phyloP scores from a whole-genome alignment of 2,797 vertebrate species.

The Trachurus trachurus region DNA sequence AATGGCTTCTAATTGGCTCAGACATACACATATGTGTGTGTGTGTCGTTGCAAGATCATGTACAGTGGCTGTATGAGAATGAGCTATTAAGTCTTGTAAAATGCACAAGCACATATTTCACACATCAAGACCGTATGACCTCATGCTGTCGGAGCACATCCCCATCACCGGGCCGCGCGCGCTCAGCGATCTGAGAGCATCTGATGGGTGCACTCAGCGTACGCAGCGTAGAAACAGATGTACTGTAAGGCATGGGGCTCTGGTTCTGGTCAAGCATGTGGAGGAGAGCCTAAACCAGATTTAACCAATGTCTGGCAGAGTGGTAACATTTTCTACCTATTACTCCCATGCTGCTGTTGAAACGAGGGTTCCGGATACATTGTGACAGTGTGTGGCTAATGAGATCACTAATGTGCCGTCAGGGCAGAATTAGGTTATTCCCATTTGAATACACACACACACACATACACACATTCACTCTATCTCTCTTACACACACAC shows the following conservation, averaged over 20 bases:
- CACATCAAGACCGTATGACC: slow-evolving; percentile 36
- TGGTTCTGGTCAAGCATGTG: slow-evolving; percentile 38
- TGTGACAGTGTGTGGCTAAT: slow-evolving; percentile 32
- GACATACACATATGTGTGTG: slow-evolving; percentile 15
- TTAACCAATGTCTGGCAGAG: slow-evolving; percentile 18
- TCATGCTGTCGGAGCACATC: slow-evolving; percentile 42
- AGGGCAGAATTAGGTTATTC: slow-evolving; percentile 30
- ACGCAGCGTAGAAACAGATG: slow-evolving; percentile 1
- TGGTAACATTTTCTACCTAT: slow-evolving; percentile 33
- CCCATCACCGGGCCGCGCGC: slow-evolving; percentile 22
- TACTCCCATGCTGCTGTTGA: slow-evolving; percentile 22
- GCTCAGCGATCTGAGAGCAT: slow-evolving; percentile 40
- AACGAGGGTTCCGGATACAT: slow-evolving; percentile 14
- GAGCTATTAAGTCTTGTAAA: slow-evolving; percentile 41
- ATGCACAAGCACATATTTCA: slow-evolving; percentile 39
- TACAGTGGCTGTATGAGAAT: slow-evolving; percentile 28
- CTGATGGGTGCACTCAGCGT: slow-evolving; percentile 46
- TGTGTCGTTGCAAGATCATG: slow-evolving; percentile 26
- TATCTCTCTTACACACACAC: background rate
- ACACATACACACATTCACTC: too few species aligned
- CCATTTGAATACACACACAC: slow-evolving; percentile 3
- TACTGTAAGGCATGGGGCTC: slow-evolving; percentile 3
- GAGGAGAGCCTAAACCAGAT: slow-evolving; percentile 17
- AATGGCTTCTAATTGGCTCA: slow-evolving; percentile 36
- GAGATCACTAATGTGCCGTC: slow-evolving; percentile 32